These are phyloP conservation scores for Indri indri DNA, from an alignment of 2,113 vertebrate genomes.

Conservation along the genomic window DNA sequence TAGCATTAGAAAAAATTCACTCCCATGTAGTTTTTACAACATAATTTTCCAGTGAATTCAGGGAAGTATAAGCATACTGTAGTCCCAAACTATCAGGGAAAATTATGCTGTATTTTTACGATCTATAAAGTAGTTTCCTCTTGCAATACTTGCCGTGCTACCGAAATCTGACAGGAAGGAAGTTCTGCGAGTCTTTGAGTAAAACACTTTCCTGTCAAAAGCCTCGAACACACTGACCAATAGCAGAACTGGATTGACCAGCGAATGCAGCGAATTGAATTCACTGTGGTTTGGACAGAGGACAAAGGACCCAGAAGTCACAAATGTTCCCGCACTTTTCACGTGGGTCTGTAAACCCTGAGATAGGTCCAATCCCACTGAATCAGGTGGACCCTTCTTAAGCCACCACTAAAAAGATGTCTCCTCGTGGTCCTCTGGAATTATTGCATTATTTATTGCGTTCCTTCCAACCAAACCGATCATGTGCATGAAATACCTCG, in stretches of 20 bases:
- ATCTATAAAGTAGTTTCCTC: background rate
- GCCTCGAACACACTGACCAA: background rate
- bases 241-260: background rate
- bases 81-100: background rate
- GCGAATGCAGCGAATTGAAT: background rate
- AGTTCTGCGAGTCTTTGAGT: conserved; percentile 47
- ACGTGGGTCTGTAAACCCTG: background rate
- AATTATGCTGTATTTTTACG: background rate
- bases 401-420: background rate
- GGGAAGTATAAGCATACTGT: background rate
- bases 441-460: background rate
- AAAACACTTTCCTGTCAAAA: conserved; percentile 3
- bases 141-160: background rate
- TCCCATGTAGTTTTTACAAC: background rate
- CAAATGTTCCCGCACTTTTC: background rate
- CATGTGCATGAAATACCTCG: background rate
- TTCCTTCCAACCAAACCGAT: background rate
- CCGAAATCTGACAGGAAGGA: conserved; percentile 65
- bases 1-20: background rate
- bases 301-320: background rate
- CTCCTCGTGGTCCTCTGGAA: background rate
- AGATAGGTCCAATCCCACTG: background rate
- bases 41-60: background rate
- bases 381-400: background rate
- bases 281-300: background rate